Evolutionary conservation across 2,113 vertebrate genomes (phyloP), one percentile per base, ranked within the genome.

Genomic region (Pandion haliaetus): DNA sequence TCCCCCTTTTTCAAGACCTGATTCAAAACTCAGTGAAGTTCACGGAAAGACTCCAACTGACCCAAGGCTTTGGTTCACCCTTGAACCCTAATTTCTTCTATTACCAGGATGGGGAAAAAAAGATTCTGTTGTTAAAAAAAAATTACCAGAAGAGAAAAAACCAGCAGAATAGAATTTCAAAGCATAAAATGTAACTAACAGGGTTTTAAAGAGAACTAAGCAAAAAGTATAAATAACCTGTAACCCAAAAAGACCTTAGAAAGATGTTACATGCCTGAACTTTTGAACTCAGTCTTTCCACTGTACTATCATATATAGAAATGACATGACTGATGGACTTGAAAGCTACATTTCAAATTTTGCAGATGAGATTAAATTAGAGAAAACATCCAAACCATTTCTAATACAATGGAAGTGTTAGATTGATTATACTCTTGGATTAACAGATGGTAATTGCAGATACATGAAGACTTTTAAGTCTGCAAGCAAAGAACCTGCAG

Each of bases 331-430:
- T 34, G 73, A 90, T 72, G 47, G 71, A 47, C 66, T 61, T 80
- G 83, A 90, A 93, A 97, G 67, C 63, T 85, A 23, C 71, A 59
- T 91, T 87, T 94, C 70, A 85, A 78, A 85, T 84, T 96, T 71
- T 88, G 73, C 67, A 87, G 54, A 59, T 92, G 88, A 95, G 84
- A 95, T 96, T 91, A 91, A 91, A 93, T 96, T 94, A 91, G 49
- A 81, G 69, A 91, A 90, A 88, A 70, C 55, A 88, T 82, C 73
- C 63, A 81, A 80, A 76, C n/a, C 25, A 66, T 87, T 83, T 91
- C 71, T 88, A 81, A 31, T 49, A 61, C 90, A 84, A 70, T 57
- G 58, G 72, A 93, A 52, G 71, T 13, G 3, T 85, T 84, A 66
- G 77, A 85, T 47, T 94, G 93, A 95, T 96, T 95, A 76, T 57